Evolutionary conservation across 2,113 vertebrate species (phyloP).

Genomic region (Callospermophilus lateralis): DNA sequence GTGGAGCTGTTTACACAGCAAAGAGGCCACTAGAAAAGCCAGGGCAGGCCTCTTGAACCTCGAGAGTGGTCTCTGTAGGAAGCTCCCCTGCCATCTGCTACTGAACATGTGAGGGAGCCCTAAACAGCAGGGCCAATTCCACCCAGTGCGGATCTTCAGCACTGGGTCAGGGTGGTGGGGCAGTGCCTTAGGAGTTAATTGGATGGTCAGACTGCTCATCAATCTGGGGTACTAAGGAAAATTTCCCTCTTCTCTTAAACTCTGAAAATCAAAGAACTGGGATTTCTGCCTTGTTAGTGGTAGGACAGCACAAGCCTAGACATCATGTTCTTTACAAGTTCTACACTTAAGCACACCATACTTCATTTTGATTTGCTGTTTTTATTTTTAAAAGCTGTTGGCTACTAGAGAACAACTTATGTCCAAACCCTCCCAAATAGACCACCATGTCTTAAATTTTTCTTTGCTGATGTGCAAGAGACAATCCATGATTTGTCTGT

Average conservation of each 20-base stretch:
- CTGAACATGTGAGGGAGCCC: neutral
- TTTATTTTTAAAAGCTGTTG: constrained; percentile 17
- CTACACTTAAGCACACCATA: neutral
- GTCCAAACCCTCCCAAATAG: neutral
- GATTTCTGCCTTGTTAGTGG: constrained; percentile 1
- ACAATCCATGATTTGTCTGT: neutral
- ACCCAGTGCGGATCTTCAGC: neutral
- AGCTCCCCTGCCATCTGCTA: neutral
- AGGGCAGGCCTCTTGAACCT: neutral
- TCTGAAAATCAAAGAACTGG: neutral
- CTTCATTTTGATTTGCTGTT: constrained; percentile 25
- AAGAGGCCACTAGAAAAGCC: neutral
- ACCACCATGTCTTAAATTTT: neutral
- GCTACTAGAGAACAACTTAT: constrained; percentile 33
- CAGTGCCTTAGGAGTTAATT: neutral
- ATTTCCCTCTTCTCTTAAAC: neutral
- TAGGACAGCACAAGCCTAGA: neutral
- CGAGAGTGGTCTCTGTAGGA: neutral
- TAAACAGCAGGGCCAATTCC: too few species aligned
- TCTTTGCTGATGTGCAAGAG: constrained; percentile 1
- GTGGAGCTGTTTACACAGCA: too few species aligned
- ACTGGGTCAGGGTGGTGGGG: neutral
- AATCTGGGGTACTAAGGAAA: neutral
- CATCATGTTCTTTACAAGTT: neutral
- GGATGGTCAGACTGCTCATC: neutral